A percentile compares a stretch with the other conserved stretches of the same genome.
phyloP scores from a whole-genome alignment of 1,140 invertebrate species.

The Heliconius nattereri region DNA sequence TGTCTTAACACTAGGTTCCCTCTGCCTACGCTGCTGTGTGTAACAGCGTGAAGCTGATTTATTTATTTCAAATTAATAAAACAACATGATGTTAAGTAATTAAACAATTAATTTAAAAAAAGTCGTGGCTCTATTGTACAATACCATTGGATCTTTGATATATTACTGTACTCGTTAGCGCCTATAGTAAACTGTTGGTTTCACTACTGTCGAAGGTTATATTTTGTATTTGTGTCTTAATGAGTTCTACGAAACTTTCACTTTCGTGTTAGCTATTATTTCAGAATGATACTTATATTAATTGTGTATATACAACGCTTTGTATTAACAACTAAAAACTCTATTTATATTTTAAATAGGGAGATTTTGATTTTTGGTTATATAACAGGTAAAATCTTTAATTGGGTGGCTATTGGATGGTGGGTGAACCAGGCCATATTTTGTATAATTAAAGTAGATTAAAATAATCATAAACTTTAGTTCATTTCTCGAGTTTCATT shows the following conservation, averaged over 20 bases:
- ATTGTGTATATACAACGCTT: background rate
- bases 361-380: background rate
- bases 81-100: background rate
- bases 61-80: background rate
- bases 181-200: background rate
- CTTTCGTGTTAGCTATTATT: slow-evolving; percentile 31
- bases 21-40: too few species aligned
- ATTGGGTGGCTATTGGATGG: too few species aligned
- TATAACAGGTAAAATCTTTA: background rate
- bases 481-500: too few species aligned
- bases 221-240: slow-evolving; percentile 25
- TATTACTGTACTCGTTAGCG: slow-evolving; percentile 1
- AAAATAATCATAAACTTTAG: too few species aligned
- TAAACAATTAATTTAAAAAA: background rate
- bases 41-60: too few species aligned
- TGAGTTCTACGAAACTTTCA: slow-evolving; percentile 37
- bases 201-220: slow-evolving; percentile 22
- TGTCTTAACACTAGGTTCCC: too few species aligned
- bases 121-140: background rate
- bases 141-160: slow-evolving; percentile 3
- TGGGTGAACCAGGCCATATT: too few species aligned
- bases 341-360: background rate
- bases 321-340: background rate
- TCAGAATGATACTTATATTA: slow-evolving; percentile 3
- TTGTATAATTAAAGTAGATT: too few species aligned